phyloP scores from a whole-genome alignment of 2,888 invertebrate species.

The Subacronicta megacephala region DNA sequence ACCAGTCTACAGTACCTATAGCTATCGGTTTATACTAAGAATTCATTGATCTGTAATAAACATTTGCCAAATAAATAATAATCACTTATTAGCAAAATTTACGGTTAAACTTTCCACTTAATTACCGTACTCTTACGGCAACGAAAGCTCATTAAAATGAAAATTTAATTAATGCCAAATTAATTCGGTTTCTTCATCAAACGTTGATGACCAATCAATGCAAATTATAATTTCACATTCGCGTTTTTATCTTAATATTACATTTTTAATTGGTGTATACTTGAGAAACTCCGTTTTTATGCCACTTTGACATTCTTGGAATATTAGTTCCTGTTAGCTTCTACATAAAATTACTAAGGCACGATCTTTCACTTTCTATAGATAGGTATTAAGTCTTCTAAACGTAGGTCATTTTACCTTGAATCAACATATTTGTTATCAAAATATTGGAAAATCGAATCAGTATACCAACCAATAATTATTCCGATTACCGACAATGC shows the following conservation, averaged over 20 bases:
- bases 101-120: conserved; percentile 26
- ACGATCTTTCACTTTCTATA: neutral
- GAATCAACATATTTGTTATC: conserved; percentile 19
- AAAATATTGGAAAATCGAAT: conserved; percentile 30
- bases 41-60: too few species aligned
- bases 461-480: conserved; percentile 19
- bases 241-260: conserved; percentile 24
- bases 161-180: conserved; percentile 26
- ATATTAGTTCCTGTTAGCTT: too few species aligned
- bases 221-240: conserved; percentile 47
- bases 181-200: conserved; percentile 27
- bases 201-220: conserved; percentile 38
- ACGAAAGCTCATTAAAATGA: conserved; percentile 24
- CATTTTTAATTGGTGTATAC: conserved; percentile 13
- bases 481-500: conserved; percentile 16
- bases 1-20: too few species aligned
- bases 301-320: neutral
- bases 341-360: neutral
- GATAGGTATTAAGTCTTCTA: too few species aligned
- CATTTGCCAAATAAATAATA: neutral
- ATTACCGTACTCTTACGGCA: conserved; percentile 13
- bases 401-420: too few species aligned
- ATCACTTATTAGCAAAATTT: conserved; percentile 13
- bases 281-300: neutral
- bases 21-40: too few species aligned